Conservation (phyloP, 2,888 invertebrate species). For the Sphinx pinastri region DNA sequence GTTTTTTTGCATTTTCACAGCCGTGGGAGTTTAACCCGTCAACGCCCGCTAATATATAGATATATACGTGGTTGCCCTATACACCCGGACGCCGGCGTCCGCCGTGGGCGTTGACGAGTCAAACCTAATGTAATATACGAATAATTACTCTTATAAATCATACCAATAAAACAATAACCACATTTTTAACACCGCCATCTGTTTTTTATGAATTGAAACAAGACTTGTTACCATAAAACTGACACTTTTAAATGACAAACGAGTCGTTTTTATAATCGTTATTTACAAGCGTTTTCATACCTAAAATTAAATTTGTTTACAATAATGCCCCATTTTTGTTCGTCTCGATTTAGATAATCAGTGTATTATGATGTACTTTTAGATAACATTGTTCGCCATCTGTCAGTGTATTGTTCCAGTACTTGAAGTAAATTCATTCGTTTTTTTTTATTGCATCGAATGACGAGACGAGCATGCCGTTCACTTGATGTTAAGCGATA, state of each 20-base stretch:
- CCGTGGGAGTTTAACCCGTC: background rate
- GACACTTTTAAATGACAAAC: slow-evolving; percentile 10
- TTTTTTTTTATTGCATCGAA: too few relatives aligned
- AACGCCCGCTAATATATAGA: too few relatives aligned
- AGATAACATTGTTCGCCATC: slow-evolving; percentile 18
- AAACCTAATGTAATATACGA: background rate
- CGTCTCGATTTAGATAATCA: background rate
- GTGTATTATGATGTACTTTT: slow-evolving; percentile 3
- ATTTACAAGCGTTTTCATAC: background rate
- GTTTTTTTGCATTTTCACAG: background rate
- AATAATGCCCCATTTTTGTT: slow-evolving; percentile 1
- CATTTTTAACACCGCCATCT: slow-evolving; percentile 6
- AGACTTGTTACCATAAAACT: background rate
- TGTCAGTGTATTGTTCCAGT: background rate
- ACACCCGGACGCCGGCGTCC: too few relatives aligned
- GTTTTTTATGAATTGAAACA: slow-evolving; percentile 4
- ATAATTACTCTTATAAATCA: background rate
- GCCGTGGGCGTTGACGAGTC: too few relatives aligned
- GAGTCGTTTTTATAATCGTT: background rate
- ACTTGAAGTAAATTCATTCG: too few relatives aligned
- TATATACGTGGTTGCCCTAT: too few relatives aligned
- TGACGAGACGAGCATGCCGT: too few relatives aligned
- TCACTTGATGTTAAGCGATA: too few relatives aligned
- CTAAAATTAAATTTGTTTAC: slow-evolving; percentile 14
- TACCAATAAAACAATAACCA: background rate